phyloP scores from a whole-genome alignment of 2,113 vertebrate genomes.

The Phalacrocorax aristotelis region DNA sequence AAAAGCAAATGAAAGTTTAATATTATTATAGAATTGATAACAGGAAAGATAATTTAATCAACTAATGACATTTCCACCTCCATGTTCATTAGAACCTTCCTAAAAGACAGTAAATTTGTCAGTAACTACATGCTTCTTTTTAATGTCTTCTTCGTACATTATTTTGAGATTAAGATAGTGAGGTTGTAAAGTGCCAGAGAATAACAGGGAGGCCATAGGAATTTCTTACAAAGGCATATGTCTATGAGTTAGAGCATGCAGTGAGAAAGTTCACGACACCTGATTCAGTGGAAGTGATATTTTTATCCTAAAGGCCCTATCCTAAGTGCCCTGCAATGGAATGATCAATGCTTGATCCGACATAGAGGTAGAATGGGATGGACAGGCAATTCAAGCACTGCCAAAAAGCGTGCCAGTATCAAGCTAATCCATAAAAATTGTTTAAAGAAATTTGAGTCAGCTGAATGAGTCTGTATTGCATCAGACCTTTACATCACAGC shows the following conservation, averaged over 20 bases:
- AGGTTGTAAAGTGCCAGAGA: not conserved
- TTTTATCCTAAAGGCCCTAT: not conserved
- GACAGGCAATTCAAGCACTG: not conserved
- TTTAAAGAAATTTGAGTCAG: not conserved
- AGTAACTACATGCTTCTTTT: not conserved
- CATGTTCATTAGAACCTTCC: not conserved
- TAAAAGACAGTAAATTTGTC: not conserved
- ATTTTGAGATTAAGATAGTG: not conserved
- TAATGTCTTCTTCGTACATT: not conserved
- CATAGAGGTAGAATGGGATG: fast-evolving
- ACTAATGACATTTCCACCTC: not conserved
- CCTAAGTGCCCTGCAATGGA: too few relatives aligned
- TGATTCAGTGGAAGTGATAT: not conserved
- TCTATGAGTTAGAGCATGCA: not conserved
- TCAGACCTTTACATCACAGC: not conserved
- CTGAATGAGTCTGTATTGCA: not conserved
- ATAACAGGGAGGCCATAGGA: not conserved
- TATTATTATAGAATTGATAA: not conserved
- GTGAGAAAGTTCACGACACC: not conserved
- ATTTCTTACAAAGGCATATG: not conserved
- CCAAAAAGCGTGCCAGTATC: not conserved
- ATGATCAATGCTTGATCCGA: not conserved
- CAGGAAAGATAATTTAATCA: not conserved
- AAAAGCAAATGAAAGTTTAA: not conserved
- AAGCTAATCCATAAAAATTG: not conserved